Base-by-base conservation (phyloP, 35 echinoderm and acorn worm species). In the Acanthaster planci region DNA sequence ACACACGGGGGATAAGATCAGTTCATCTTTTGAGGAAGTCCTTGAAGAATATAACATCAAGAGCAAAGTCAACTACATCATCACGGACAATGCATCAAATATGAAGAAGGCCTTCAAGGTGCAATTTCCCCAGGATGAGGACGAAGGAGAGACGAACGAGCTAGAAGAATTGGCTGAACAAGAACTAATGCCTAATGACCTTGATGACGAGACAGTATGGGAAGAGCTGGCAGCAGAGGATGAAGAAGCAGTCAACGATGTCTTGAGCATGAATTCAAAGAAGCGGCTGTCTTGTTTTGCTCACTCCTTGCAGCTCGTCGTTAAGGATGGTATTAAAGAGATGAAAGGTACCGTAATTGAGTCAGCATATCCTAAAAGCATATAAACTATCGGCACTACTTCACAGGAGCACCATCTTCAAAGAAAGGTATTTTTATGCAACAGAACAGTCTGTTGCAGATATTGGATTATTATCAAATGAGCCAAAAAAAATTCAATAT, bases 251-350 rank as follows among this genome's bases (percentile, higher is more conserved):
- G 77, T 88, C 19, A 30, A 80, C 37, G 16, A 60, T 29, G 77
- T 37, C 12, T 27, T 82, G 2, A 23, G 21, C 37, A 39, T 39
- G 6, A 87, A 21, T 47, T 80, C 76, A 27, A 78, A 47, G 37
- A 64, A 80, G 51, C 36, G 75, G 32, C 76, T 88, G 58, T 60
- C 77, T 12, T 88, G 86, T 40, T 88, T 88, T 38, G 86, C 51
- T 2, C 86, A 88, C 23, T 36, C 76, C 12, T 39, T 81, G 18
- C 86, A 88, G 57, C 56, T 82, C 37, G 86, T 88, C 0, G 51
- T 82, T 21, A 27, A 39, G 40, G 76, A 88, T 82, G 77, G 77
- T 32, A 19, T 88, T 76, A 82, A 80, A 17, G 86, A 88, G 1
- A 67, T 40, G 35, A 78, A 47, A 32, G 10, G n/a, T 35, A 81